phyloP scores from a whole-genome alignment of 2,113 vertebrate genomes.

The Apus apus region DNA sequence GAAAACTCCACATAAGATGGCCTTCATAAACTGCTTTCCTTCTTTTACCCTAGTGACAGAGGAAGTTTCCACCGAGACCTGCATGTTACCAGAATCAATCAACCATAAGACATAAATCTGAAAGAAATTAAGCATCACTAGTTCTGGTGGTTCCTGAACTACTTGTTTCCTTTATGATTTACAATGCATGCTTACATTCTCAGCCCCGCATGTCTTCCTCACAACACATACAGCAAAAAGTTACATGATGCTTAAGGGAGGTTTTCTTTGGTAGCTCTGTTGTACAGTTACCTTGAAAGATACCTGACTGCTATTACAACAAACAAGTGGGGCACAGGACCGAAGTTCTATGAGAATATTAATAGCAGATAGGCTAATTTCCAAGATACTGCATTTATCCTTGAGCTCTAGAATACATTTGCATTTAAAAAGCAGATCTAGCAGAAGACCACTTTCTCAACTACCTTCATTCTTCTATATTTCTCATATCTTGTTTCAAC shows the following conservation, averaged over 20 bases:
- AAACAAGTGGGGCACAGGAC: background rate
- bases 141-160: background rate
- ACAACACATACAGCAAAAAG: background rate
- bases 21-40: background rate
- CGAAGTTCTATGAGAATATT: background rate
- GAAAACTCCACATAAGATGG: background rate
- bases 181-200: background rate
- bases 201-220: background rate
- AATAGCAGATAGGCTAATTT: background rate
- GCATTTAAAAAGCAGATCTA: background rate
- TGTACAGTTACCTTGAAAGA: background rate
- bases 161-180: background rate
- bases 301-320: background rate
- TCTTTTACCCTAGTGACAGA: background rate
- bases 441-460: background rate
- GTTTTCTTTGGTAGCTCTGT: background rate
- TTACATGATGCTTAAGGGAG: background rate
- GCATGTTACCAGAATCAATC: background rate
- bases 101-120: background rate
- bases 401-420: background rate
- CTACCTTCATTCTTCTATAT: background rate
- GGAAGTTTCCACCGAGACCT: background rate
- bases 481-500: background rate
- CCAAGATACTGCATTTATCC: background rate
- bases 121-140: background rate